These are phyloP conservation scores for Nycticorax nycticorax DNA, from an alignment of 2,113 vertebrate genomes.

Conservation along the genomic window DNA sequence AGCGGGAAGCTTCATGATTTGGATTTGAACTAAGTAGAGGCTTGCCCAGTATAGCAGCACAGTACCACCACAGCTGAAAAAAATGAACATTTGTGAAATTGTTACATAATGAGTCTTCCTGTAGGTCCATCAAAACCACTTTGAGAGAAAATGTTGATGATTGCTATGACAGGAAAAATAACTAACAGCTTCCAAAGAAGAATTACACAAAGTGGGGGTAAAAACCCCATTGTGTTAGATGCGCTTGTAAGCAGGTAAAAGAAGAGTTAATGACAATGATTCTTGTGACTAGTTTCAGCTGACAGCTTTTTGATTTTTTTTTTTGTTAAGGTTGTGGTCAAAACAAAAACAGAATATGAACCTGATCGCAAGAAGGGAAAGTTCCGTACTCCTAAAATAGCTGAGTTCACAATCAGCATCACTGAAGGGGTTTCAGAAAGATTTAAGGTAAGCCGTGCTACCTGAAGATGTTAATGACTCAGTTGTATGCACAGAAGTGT, in stretches of 20 bases:
- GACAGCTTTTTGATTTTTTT: background rate
- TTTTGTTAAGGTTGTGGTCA: conserved; percentile 87
- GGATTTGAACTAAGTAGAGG: background rate
- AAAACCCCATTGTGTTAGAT: background rate
- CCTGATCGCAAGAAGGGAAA: conserved; percentile 89
- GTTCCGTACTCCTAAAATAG: conserved; percentile 87
- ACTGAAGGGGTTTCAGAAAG: conserved; percentile 91
- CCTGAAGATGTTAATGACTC: background rate
- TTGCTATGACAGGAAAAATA: background rate
- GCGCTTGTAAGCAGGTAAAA: background rate
- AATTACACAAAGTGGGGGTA: background rate
- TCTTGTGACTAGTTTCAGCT: background rate
- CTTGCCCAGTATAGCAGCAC: background rate
- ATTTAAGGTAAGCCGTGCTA: conserved; percentile 85
- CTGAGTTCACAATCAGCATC: conserved; percentile 94
- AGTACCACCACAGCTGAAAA: background rate
- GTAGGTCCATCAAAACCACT: background rate
- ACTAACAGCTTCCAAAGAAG: background rate
- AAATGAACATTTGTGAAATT: background rate
- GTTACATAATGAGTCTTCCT: background rate
- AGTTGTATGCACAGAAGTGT: background rate
- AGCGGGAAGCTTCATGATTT: background rate
- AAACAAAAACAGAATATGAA: conserved; percentile 94
- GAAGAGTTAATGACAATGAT: background rate
- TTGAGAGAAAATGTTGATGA: background rate